phyloP scores from a whole-genome alignment of 2,797 vertebrate genomes.

The Nothura maculosa region DNA sequence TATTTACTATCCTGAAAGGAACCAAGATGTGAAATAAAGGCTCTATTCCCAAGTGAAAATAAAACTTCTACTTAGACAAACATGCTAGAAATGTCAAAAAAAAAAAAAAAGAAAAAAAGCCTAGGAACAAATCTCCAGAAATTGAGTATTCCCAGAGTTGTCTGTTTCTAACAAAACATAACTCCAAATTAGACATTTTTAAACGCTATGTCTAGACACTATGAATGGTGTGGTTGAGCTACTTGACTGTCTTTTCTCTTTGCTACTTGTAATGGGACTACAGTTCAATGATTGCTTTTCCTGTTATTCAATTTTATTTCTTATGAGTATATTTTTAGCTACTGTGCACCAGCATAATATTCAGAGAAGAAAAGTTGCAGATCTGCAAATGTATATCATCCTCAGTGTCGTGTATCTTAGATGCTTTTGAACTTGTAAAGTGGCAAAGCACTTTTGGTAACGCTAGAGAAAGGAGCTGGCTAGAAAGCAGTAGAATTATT shows the following conservation, averaged over 20 bases:
- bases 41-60: neutral
- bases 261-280: neutral
- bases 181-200: conserved; percentile 8
- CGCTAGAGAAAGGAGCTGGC: neutral
- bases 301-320: conserved; percentile 17
- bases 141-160: neutral
- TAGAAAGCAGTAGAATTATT: neutral
- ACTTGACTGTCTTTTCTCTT: neutral
- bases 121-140: neutral
- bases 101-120: neutral
- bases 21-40: neutral
- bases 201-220: conserved; percentile 32
- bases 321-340: neutral
- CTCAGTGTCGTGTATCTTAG: neutral
- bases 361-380: neutral
- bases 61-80: neutral
- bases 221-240: conserved; percentile 5
- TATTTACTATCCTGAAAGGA: neutral
- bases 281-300: neutral
- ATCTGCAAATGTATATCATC: neutral
- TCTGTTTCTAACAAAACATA: conserved; percentile 12
- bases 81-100: neutral
- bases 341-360: neutral
- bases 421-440: neutral
- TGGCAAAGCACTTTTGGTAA: neutral